Percentiles rank a stretch among this genome's conserved stretches.
Conservation (phyloP, 1,140 invertebrate species). For the Caenorhabditis brenneri region DNA sequence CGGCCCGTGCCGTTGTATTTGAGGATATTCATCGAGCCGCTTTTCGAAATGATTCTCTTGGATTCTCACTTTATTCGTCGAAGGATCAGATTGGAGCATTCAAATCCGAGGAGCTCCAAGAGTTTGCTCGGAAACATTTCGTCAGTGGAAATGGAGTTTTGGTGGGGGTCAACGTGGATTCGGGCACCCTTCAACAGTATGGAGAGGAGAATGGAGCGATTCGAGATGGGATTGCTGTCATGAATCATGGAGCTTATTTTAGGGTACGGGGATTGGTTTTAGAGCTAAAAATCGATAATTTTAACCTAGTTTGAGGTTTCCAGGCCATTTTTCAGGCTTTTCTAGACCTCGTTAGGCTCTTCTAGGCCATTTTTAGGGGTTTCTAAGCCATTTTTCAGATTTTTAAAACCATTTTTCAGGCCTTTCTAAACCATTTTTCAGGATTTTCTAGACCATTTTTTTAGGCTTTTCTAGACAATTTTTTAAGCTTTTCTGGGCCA, state of each 20-base stretch:
- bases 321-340: no score
- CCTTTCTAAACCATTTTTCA: no score
- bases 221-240: conserved; percentile 41
- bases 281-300: background rate
- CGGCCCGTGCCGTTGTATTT: conserved; percentile 58
- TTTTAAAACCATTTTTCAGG: no score
- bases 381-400: no score
- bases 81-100: conserved; percentile 35
- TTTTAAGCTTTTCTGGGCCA: no score
- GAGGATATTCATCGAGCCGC: conserved; percentile 67
- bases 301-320: no score
- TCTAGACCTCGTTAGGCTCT: no score
- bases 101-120: conserved; percentile 49
- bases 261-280: background rate
- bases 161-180: conserved; percentile 67
- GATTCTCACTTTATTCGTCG: conserved; percentile 58
- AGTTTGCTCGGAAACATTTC: conserved; percentile 60
- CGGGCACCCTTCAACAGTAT: conserved; percentile 62
- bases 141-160: conserved; percentile 60
- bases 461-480: no score
- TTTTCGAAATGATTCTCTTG: conserved; percentile 66
- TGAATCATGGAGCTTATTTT: background rate
- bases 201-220: conserved; percentile 56
- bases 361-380: no score
- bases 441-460: no score